A percentile compares a stretch with the other conserved stretches of the same genome.
Evolutionary conservation across 2,113 vertebrate genomes (phyloP).

Genomic region (Vombatus ursinus): DNA sequence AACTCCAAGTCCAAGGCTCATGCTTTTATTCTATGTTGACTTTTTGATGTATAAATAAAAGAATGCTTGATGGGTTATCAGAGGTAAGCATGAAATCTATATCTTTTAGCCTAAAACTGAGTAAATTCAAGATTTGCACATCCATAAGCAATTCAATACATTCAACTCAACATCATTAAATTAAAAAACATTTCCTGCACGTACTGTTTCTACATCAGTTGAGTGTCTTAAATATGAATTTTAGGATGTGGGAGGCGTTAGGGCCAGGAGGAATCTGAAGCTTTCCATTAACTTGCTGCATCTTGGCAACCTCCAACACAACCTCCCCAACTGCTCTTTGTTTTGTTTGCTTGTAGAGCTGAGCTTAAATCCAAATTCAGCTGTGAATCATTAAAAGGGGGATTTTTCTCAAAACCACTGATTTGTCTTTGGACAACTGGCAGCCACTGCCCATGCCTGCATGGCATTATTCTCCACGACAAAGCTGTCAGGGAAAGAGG

Average conservation of each 20-base stretch:
- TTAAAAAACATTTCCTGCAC: not conserved
- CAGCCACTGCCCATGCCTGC: slow-evolving; percentile 53
- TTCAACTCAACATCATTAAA: not conserved
- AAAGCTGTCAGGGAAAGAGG: slow-evolving; percentile 51
- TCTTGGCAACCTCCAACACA: slow-evolving; percentile 70
- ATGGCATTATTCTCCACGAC: slow-evolving; percentile 48
- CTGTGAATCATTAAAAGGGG: slow-evolving; percentile 64
- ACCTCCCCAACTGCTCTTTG: slow-evolving; percentile 73
- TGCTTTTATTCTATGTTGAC: not conserved
- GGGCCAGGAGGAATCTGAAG: slow-evolving; percentile 44
- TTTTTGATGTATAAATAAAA: not conserved
- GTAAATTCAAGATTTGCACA: not conserved
- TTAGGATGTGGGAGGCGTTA: slow-evolving; percentile 48
- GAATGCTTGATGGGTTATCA: not conserved
- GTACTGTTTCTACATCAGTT: not conserved
- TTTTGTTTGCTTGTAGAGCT: slow-evolving; percentile 68
- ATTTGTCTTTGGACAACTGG: slow-evolving; percentile 73
- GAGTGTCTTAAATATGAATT: slow-evolving; percentile 22
- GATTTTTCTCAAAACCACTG: slow-evolving; percentile 65
- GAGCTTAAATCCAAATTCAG: slow-evolving; percentile 75
- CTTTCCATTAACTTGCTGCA: slow-evolving; percentile 48
- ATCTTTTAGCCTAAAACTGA: not conserved
- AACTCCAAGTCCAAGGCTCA: not conserved
- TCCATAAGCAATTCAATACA: not conserved
- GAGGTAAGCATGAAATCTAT: not conserved